Base-by-base conservation (phyloP, 2,797 vertebrate species). In the Sandelia bainsii region DNA sequence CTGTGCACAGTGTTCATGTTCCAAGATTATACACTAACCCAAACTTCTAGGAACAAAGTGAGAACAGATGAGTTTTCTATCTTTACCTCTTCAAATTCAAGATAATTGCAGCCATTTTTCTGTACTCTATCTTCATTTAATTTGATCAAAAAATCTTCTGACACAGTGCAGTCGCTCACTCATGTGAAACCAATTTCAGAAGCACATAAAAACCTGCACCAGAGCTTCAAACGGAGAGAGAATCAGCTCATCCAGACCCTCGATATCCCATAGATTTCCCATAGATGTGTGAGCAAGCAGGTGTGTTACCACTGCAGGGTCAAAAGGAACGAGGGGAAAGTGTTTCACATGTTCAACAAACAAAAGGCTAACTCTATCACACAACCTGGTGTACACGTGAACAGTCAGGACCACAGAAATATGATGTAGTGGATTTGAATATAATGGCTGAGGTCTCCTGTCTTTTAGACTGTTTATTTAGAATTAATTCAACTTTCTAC, bases 161-260 rank as follows among this genome's bases (percentile, higher is more conserved):
- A 91, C 74, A 68, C 81, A 90, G 76, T 73, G 86, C 81, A 84
- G 82, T 58, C 64, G 63, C 79, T 84, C 75, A 52, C 91, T 94
- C 94, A 95, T 92, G 91, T 93, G 94, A 96, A 93, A 91, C 75
- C 84, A 92, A 94, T 96, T 95, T 95, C 77, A 69, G 81, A 64
- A 71, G 80, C 67, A 50, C 69, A 72, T 78, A 78, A 85, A 85
- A 79, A 40, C 8, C 64, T 65, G 61, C 69, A 56, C 66, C 72
- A 52, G 51, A 12, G 32, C 73, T 86, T 79, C 74, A 83, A 89
- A 91, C 71, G 67, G 69, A 40, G 75, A 77, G 32, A 75, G 50
- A 45, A 54, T 71, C 71, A 25, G 68, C 73, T 87, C 77, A 68
- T 87, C 83, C 42, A 83, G 49, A 27, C 62, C 60, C 52, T 49